Conservation (phyloP, 2,888 invertebrate species). For the Cephus sareptanus region DNA sequence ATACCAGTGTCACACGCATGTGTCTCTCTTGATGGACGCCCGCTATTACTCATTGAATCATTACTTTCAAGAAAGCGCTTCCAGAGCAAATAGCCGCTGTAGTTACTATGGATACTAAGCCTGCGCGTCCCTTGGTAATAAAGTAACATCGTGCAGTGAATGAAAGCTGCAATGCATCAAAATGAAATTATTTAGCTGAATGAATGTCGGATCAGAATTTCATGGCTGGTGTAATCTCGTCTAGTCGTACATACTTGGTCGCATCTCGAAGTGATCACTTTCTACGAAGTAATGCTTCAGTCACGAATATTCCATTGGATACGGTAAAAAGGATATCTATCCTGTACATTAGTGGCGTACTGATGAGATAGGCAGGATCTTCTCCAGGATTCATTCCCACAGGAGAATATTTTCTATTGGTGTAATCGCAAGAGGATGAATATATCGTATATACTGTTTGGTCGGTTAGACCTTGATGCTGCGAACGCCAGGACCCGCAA, state of each 20-base stretch:
- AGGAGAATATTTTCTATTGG: background rate
- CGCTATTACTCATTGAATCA: slow-evolving; percentile 46
- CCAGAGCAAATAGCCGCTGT: background rate
- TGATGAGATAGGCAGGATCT: background rate
- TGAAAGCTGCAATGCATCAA: slow-evolving; percentile 9
- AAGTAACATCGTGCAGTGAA: background rate
- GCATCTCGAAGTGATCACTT: background rate
- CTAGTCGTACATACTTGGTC: background rate
- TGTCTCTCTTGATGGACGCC: slow-evolving; percentile 45
- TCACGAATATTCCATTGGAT: background rate
- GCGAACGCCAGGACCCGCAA: background rate
- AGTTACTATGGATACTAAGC: background rate
- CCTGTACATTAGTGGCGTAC: background rate
- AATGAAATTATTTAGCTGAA: slow-evolving; percentile 30
- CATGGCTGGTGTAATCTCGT: slow-evolving; percentile 13
- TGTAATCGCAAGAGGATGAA: background rate
- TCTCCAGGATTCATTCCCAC: background rate
- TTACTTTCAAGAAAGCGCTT: background rate
- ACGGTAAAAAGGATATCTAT: background rate
- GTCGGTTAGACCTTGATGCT: background rate
- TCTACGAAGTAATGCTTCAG: background rate
- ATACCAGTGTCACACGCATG: slow-evolving; percentile 41
- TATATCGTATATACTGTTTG: background rate
- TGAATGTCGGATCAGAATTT: slow-evolving; percentile 12
- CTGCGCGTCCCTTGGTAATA: background rate